Evolutionary conservation across 2,113 vertebrate genomes (phyloP).

Genomic region (Pseudorhombus dupliciocellatus): DNA sequence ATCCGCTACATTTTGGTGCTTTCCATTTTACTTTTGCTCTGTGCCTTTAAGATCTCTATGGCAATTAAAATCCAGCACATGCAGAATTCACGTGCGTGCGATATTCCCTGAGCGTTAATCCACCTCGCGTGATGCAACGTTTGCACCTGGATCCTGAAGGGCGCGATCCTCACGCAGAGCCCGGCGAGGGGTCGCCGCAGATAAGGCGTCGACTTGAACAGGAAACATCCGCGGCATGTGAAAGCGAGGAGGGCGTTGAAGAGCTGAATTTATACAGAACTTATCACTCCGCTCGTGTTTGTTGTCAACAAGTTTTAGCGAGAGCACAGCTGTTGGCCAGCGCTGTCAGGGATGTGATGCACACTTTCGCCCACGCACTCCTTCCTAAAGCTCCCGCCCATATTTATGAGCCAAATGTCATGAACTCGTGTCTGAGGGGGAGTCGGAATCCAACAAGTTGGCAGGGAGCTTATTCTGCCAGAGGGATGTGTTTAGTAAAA

Average conservation of each 20-base stretch:
- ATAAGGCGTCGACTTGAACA: conserved; percentile 5
- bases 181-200: not conserved
- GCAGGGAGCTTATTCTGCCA: conserved; percentile 51
- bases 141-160: not conserved
- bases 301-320: conserved; percentile 11
- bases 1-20: not conserved
- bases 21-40: not conserved
- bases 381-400: conserved; percentile 50
- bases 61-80: too few species aligned
- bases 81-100: too few species aligned
- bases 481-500: conserved; percentile 60
- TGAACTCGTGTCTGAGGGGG: conserved; percentile 33
- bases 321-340: conserved; percentile 17
- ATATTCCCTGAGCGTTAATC: too few species aligned
- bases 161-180: not conserved
- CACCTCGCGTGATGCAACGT: too few species aligned
- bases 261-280: conserved; percentile 16
- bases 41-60: not conserved
- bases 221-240: conserved; percentile 9
- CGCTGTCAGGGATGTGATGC: conserved; percentile 25
- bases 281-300: conserved; percentile 17
- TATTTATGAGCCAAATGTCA: conserved; percentile 55
- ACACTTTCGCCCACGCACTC: conserved; percentile 15
- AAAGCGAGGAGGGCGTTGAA: not conserved
- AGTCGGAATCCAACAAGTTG: conserved; percentile 51